A percentile compares a stretch with the other conserved stretches of the same genome.
Conservation (phyloP, 2,113 vertebrate species). For the Colaptes auratus region DNA sequence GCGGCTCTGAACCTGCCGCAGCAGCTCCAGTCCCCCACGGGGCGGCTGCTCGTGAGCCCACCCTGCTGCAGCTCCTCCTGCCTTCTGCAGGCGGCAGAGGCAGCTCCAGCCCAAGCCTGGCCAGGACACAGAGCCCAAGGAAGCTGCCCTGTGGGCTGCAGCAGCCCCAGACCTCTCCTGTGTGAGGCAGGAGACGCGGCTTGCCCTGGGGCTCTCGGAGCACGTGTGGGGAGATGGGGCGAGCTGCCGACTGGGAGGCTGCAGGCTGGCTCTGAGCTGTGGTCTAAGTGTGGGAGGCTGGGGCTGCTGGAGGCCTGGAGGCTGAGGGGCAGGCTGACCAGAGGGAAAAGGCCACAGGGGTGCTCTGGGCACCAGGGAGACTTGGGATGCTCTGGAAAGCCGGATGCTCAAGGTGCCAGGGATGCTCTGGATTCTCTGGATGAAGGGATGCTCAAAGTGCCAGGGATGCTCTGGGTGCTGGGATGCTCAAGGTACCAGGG, state of each 20-base stretch:
- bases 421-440: too few relatives aligned
- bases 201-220: neutral
- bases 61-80: fast-evolving
- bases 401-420: too few relatives aligned
- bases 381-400: neutral
- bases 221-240: neutral
- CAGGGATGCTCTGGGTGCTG: neutral
- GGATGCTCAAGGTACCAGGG: too few relatives aligned
- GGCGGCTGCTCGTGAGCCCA: fast-evolving
- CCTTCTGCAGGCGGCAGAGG: neutral
- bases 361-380: neutral
- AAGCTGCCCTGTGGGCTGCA: neutral
- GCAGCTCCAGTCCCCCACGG: neutral
- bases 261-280: neutral
- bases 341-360: neutral
- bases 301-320: neutral
- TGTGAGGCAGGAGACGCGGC: fast-evolving
- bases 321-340: fast-evolving
- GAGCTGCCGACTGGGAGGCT: neutral
- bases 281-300: fast-evolving
- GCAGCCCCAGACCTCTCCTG: neutral
- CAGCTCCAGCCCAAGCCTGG: fast-evolving
- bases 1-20: neutral
- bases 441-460: too few relatives aligned
- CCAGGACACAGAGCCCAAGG: neutral